These are phyloP conservation scores for Ennomos quercinarius DNA, from an alignment of 2,888 invertebrate genomes.

Conservation along the genomic window DNA sequence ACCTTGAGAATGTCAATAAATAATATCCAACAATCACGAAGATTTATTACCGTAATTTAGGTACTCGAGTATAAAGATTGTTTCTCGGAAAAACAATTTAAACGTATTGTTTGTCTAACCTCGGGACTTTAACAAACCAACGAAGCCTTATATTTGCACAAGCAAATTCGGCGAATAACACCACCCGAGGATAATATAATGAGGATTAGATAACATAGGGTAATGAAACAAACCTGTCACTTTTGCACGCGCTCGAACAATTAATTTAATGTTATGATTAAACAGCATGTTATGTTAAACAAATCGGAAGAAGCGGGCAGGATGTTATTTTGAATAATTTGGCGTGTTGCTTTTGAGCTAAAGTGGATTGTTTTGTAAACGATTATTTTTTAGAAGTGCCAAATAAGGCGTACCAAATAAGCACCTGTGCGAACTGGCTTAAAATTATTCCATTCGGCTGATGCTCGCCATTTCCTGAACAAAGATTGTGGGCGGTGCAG, in stretches of 20 bases:
- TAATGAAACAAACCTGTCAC: conserved; percentile 53
- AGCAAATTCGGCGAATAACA: conserved; percentile 63
- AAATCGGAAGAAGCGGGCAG: too few relatives aligned
- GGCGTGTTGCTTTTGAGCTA: not conserved
- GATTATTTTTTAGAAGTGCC: conserved; percentile 1
- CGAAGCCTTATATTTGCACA: conserved; percentile 61
- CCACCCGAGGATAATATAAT: conserved; percentile 64
- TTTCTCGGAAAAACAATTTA: conserved; percentile 57
- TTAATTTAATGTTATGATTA: not conserved
- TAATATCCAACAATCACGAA: conserved; percentile 41
- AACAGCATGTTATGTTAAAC: not conserved
- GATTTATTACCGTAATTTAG: conserved; percentile 45
- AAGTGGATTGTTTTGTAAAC: conserved; percentile 14
- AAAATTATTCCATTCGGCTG: conserved; percentile 41
- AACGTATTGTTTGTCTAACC: conserved; percentile 55
- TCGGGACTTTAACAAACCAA: conserved; percentile 56
- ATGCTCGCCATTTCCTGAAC: conserved; percentile 64
- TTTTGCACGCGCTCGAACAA: conserved; percentile 44
- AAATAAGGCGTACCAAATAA: conserved; percentile 4
- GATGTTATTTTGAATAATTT: not conserved
- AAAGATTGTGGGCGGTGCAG: conserved; percentile 53
- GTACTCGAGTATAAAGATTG: conserved; percentile 44
- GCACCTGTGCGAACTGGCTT: conserved; percentile 17
- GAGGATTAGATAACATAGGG: conserved; percentile 56
- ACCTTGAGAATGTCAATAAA: conserved; percentile 25